Base-by-base conservation (phyloP, 2,113 vertebrate species). In the Menura novaehollandiae region DNA sequence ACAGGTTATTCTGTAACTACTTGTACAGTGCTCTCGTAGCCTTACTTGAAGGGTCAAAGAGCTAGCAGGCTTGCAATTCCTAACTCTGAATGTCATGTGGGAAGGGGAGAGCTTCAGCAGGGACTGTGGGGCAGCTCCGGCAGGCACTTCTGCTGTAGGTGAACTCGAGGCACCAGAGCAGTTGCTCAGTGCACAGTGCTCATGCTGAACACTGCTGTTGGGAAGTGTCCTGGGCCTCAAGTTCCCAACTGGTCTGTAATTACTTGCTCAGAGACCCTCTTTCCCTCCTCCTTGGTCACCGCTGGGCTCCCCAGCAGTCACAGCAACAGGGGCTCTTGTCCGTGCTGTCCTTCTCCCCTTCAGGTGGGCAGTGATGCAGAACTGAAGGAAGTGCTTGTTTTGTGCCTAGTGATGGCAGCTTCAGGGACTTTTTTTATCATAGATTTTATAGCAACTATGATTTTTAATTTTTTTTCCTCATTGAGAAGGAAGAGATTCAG, bases 1-100 rank as follows among this genome's bases (percentile, higher is more conserved):
- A 80, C 95, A 59, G 56, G 89, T 97, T 97, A 97, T 87, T 94
- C 90, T 97, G 73, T 97, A 97, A 97, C 96, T 82, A 92, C 78
- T 46, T 58, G 67, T 51, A 19, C 30, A 35, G 72, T 7, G 9
- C 43, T 3, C 7, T 75, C 27, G 23, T 66, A 60, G 85, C 47
- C 35, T 89, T 84, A 37, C 64, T 63, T 35, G 59, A 76, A 79
- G 90, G 92, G 82, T 85, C 86, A 93, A 66, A 94, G 83, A 81
- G 72, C 51, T 51, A 47, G 53, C 37, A 91, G 73, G 63, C 27
- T 85, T 88, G 56, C n/a, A 82, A 0, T 68, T 94, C 68, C 52
- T 32, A 26, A 1, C 64, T 58, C 44, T 2, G 1, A 39, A 52
- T 49, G 67, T 77, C 43, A 11, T 59, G 37, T 63, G 59, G 56